Base-by-base conservation (phyloP, 2,888 invertebrate genomes). In the Chymomyza fuscimana region DNA sequence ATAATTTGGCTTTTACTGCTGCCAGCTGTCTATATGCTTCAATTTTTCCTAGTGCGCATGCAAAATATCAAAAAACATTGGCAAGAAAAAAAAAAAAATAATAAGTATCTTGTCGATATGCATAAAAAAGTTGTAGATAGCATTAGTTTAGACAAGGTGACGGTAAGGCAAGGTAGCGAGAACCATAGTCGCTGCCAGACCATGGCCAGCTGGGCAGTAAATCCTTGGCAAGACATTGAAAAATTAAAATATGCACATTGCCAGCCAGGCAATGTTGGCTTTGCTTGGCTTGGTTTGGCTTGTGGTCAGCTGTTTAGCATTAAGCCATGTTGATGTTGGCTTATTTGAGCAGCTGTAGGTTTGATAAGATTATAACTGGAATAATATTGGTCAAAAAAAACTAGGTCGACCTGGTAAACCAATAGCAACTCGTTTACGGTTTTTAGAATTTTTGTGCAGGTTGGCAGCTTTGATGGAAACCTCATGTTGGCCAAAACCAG, bases 281-380 rank as follows among this genome's bases (percentile, higher is more conserved):
- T 46, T 46, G 40, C 40, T 46, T 65, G 58, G 16, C 52, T 54
- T 51, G 36, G 16, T 62, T 56, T n/a, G 68, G 54, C 54, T 7
- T 63, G 65, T 58, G 81, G 74, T 85, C 83, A 84, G 86, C 81
- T 84, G 83, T 69, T 87, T 86, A 81, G 77, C 86, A 87, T 86
- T 81, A 87, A 73, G 70, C 74, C 72, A 67, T 19, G 16, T 54
- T 54, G 16, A 54, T 22, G 54, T 46, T 46, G 40, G 40, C 40
- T 46, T 46, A 46, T 46, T 46, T 10, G 12, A 46, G 40, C 40
- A 46, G 40, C 40, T 46, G 40, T 46, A 12, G 40, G 12, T 46
- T 46, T 46, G 40, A 46, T 46, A 46, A 46, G 40, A 46, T 46
- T 46, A 46, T 46, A 46, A 12, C 40, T 46, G 40, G 40, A 46